Percentiles rank a stretch among this genome's conserved stretches.
These are phyloP conservation scores for Neolamprologus variostigma DNA, from an alignment of 2,113 vertebrate species.

Conservation along the genomic window DNA sequence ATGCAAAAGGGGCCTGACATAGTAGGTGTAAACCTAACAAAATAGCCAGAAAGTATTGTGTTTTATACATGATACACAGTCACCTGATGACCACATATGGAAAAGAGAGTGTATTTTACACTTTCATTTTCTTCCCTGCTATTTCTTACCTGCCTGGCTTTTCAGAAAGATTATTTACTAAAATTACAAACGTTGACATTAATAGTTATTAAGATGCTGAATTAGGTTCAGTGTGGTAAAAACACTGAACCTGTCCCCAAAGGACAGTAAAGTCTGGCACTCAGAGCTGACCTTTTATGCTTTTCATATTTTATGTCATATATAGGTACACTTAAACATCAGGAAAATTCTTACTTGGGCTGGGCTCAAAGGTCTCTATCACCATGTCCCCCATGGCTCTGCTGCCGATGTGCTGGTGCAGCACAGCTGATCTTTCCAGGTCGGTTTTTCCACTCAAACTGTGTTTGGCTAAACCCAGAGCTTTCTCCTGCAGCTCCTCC, in stretches of 20 bases:
- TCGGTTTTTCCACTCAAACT: conserved; percentile 82
- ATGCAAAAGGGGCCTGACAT: not conserved
- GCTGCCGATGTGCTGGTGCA: conserved; percentile 94
- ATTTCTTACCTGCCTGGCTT: not conserved
- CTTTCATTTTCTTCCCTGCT: not conserved
- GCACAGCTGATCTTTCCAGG: conserved; percentile 76
- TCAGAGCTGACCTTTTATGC: not conserved
- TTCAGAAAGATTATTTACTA: not conserved
- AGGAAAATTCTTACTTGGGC: conserved; percentile 65
- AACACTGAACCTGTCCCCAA: not conserved
- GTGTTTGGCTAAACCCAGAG: conserved; percentile 69
- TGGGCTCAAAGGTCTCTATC: conserved; percentile 87
- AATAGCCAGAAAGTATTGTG: not conserved
- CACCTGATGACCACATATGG: not conserved
- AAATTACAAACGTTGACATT: not conserved
- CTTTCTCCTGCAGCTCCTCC: conserved; percentile 77
- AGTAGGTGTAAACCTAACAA: not conserved
- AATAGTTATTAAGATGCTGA: not conserved
- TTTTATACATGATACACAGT: not conserved
- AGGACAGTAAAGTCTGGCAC: not conserved
- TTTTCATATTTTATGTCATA: not conserved
- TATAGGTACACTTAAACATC: not conserved
- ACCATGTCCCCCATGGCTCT: conserved; percentile 94
- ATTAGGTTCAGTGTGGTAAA: not conserved
- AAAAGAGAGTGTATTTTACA: not conserved